These are phyloP conservation scores for Heliothis subflexa DNA, from an alignment of 1,140 invertebrate genomes.

Conservation along the genomic window DNA sequence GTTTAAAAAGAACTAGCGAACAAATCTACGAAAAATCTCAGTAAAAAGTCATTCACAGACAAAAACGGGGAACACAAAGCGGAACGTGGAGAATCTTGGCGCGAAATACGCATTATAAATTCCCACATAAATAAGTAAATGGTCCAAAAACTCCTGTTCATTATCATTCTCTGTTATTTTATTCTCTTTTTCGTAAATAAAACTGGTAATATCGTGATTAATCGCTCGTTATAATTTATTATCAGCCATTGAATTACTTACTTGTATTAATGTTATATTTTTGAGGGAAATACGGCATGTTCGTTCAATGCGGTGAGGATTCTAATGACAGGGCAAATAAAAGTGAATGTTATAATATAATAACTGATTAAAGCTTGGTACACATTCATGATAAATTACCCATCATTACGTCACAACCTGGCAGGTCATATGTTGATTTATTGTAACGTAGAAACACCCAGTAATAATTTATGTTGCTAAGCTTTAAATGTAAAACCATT, in stretches of 20 bases:
- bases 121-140: slow-evolving; percentile 45
- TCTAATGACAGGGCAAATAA: slow-evolving; percentile 5
- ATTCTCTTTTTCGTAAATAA: slow-evolving; percentile 46
- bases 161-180: slow-evolving; percentile 45
- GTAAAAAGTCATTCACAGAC: slow-evolving; percentile 17
- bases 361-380: neutral
- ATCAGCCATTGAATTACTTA: slow-evolving; percentile 27
- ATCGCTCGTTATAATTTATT: slow-evolving; percentile 47
- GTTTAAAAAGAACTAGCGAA: no score
- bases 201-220: slow-evolving; percentile 45
- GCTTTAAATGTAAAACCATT: no score
- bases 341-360: neutral
- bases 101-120: slow-evolving; percentile 39
- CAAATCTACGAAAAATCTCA: neutral
- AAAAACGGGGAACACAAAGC: slow-evolving; percentile 15
- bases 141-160: slow-evolving; percentile 46
- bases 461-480: no score
- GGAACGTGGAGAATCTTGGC: neutral
- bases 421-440: no score
- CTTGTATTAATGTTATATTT: slow-evolving; percentile 26
- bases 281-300: neutral
- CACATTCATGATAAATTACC: no score
- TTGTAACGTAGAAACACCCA: no score
- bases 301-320: neutral
- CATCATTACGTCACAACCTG: no score